phyloP scores from a whole-genome alignment of 2,888 invertebrate species.

The Coenonympha glycerion region DNA sequence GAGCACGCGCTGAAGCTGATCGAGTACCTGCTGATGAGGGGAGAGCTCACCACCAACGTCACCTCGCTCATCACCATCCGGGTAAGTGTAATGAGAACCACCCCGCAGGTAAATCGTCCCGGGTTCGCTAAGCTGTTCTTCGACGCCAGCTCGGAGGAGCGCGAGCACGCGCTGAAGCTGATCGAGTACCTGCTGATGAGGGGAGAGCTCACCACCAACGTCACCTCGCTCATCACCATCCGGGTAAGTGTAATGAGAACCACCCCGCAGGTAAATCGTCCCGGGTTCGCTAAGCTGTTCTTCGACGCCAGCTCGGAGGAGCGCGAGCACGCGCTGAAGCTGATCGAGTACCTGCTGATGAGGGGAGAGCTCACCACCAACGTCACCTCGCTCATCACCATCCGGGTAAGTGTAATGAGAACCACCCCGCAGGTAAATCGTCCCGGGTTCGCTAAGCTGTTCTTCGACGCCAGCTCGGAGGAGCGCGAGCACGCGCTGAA shows the following conservation, averaged over 20 bases:
- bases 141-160: slow-evolving; percentile 88
- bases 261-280: slow-evolving; percentile 83
- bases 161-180: slow-evolving; percentile 90
- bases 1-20: slow-evolving; percentile 91
- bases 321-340: slow-evolving; percentile 89
- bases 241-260: too few relatives aligned
- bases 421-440: slow-evolving; percentile 83
- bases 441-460: slow-evolving; percentile 91
- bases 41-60: slow-evolving; percentile 79
- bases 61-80: slow-evolving; percentile 77
- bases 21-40: slow-evolving; percentile 90
- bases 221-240: slow-evolving; percentile 77
- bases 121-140: slow-evolving; percentile 93
- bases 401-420: too few relatives aligned
- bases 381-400: slow-evolving; percentile 76
- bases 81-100: too few relatives aligned
- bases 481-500: slow-evolving; percentile 92
- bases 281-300: slow-evolving; percentile 91
- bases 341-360: slow-evolving; percentile 91
- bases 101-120: slow-evolving; percentile 84
- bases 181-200: slow-evolving; percentile 92
- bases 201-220: slow-evolving; percentile 80
- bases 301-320: slow-evolving; percentile 90
- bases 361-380: slow-evolving; percentile 82
- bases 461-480: slow-evolving; percentile 88